These are phyloP conservation scores for Heliothis virescens DNA, from an alignment of 1,140 invertebrate species.

Conservation along the genomic window DNA sequence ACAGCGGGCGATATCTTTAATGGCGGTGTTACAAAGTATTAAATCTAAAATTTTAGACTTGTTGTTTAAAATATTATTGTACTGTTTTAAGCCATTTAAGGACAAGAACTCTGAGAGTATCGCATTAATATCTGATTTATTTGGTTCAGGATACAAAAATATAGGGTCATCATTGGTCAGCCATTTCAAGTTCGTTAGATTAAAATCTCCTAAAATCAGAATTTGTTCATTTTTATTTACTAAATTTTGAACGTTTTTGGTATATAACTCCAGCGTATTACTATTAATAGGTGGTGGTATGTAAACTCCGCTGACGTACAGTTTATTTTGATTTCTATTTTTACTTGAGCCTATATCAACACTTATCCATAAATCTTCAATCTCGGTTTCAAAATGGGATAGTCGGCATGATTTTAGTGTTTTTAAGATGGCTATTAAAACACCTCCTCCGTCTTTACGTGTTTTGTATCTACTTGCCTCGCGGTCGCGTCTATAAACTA, in stretches of 20 bases:
- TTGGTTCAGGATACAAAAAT: neutral
- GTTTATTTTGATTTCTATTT: neutral
- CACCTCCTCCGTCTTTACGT: neutral
- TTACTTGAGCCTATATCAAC: neutral
- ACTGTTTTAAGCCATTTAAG: neutral
- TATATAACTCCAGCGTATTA: neutral
- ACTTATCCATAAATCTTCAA: conserved; percentile 40
- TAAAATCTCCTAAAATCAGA: neutral
- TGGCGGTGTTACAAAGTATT: neutral
- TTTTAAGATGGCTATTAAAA: conserved; percentile 15
- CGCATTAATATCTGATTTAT: neutral
- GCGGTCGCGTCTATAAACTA: neutral
- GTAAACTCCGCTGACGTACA: conserved; percentile 38
- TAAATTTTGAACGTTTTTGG: neutral
- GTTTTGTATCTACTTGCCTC: neutral
- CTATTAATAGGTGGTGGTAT: conserved; percentile 31
- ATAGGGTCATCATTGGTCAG: neutral
- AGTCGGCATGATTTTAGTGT: conserved; percentile 11
- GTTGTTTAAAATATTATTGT: neutral
- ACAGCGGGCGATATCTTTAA: neutral
- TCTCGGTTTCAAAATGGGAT: neutral
- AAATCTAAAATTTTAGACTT: neutral
- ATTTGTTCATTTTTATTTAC: neutral
- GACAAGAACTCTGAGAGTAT: neutral
- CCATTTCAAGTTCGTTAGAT: neutral